A percentile compares a stretch with the other conserved stretches of the same genome.
Conservation (phyloP, 2,888 invertebrate species). For the Rhyacophila evoluta region DNA sequence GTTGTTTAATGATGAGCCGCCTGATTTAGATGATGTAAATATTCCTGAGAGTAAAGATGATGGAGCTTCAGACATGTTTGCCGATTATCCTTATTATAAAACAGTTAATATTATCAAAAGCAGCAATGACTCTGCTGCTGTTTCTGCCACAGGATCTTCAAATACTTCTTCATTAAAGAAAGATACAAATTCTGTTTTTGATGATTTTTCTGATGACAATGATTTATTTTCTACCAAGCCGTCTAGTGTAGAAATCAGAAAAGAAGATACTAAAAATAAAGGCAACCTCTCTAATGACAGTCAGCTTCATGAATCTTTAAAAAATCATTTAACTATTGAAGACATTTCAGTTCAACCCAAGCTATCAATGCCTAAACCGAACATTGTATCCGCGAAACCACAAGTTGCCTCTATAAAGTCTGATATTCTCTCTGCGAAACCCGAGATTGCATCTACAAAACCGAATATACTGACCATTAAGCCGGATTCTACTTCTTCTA, state of each 20-base stretch:
- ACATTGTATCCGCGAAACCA: conserved; percentile 31
- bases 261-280: not conserved
- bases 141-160: not conserved
- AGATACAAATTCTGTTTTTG: conserved; percentile 7
- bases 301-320: not conserved
- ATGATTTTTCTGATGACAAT: conserved; percentile 49
- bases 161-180: no score
- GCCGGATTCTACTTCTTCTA: not conserved
- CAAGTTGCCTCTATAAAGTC: not conserved
- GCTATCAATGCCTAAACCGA: conserved; percentile 9
- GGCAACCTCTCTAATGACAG: not conserved
- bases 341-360: not conserved
- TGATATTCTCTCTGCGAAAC: conserved; percentile 3
- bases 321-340: not conserved
- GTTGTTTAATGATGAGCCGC: conserved; percentile 54
- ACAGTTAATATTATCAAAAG: conserved; percentile 56
- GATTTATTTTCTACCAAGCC: conserved; percentile 49
- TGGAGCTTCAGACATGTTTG: conserved; percentile 37
- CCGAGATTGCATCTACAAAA: not conserved
- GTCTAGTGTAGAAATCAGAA: conserved; percentile 23
- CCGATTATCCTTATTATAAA: conserved; percentile 48
- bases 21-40: conserved; percentile 46
- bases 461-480: no score
- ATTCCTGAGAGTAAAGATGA: conserved; percentile 25
- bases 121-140: not conserved